Percentiles rank a stretch among this genome's conserved stretches.
These are phyloP conservation scores for Melikaiella ostensackeni DNA, from an alignment of 2,888 invertebrate genomes.

Conservation along the genomic window DNA sequence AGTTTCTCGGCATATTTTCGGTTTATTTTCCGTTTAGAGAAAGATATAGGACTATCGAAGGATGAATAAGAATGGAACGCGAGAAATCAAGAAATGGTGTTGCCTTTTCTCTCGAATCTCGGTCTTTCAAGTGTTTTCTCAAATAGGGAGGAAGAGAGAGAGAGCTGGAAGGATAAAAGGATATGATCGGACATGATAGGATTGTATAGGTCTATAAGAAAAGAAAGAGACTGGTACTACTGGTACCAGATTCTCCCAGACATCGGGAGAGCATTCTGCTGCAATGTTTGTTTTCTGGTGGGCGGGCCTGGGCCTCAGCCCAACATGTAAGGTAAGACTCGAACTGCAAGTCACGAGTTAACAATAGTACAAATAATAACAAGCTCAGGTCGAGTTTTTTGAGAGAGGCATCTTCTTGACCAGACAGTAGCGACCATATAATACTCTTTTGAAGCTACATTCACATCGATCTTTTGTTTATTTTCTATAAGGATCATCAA, in stretches of 20 bases:
- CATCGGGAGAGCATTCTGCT: constrained; percentile 45
- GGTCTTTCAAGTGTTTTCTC: constrained; percentile 53
- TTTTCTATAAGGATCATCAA: not conserved
- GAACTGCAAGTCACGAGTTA: constrained; percentile 75
- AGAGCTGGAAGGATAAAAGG: constrained; percentile 31
- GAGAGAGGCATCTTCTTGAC: constrained; percentile 64
- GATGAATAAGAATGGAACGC: not conserved
- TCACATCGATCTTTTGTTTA: constrained; percentile 56
- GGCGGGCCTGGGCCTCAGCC: constrained; percentile 64
- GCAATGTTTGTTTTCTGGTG: constrained; percentile 72
- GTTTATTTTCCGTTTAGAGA: not conserved
- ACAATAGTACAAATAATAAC: constrained; percentile 77
- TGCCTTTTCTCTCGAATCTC: constrained; percentile 57
- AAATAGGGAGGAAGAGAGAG: constrained; percentile 42
- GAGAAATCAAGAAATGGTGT: constrained; percentile 40
- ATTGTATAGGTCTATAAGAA: constrained; percentile 49
- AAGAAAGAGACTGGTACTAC: constrained; percentile 47
- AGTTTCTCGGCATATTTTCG: constrained; percentile 1
- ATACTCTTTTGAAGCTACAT: constrained; percentile 61
- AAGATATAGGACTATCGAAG: not conserved
- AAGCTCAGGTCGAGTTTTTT: constrained; percentile 63
- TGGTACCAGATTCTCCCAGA: constrained; percentile 40
- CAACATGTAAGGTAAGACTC: constrained; percentile 53
- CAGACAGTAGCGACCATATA: constrained; percentile 64
- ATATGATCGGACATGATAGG: constrained; percentile 44